Evolutionary conservation across 2,797 vertebrate genomes (phyloP).

Genomic region (Lacerta agilis): DNA sequence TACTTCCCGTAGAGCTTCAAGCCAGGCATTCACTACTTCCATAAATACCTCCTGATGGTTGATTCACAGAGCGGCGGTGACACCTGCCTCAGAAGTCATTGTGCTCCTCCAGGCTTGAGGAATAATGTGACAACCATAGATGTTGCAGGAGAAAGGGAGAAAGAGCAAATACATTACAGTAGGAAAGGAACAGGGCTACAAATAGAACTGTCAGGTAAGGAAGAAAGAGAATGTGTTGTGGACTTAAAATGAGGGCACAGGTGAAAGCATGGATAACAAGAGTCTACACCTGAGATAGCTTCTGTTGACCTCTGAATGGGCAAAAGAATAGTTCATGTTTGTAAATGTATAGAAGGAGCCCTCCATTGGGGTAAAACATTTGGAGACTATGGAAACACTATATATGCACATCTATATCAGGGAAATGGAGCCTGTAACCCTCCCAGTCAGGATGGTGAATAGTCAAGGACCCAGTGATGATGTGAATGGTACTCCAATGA

Average conservation of each 20-base stretch:
- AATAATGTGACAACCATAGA: conserved; percentile 27
- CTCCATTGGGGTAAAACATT: not conserved
- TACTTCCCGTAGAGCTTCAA: conserved; percentile 13
- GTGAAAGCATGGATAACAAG: not conserved
- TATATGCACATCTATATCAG: not conserved
- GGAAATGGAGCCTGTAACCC: not conserved
- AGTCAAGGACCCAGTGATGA: not conserved
- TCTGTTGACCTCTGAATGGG: not conserved
- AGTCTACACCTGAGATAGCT: not conserved
- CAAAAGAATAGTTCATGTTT: not conserved
- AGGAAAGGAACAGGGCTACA: conserved; percentile 13
- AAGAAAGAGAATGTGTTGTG: not conserved
- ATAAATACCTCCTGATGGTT: conserved; percentile 43
- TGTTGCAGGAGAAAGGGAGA: conserved; percentile 30
- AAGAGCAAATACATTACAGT: not conserved
- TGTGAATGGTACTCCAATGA: too few relatives aligned
- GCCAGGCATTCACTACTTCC: conserved; percentile 36
- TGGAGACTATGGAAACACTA: not conserved
- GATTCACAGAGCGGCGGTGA: conserved; percentile 25
- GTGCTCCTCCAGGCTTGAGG: conserved; percentile 25
- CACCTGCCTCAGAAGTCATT: not conserved
- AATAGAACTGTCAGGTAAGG: conserved; percentile 9
- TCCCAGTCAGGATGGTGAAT: not conserved
- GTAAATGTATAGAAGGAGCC: not conserved
- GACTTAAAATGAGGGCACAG: not conserved